Base-by-base conservation (phyloP, 2,797 vertebrate species). In the Rhynchonycteris naso region DNA sequence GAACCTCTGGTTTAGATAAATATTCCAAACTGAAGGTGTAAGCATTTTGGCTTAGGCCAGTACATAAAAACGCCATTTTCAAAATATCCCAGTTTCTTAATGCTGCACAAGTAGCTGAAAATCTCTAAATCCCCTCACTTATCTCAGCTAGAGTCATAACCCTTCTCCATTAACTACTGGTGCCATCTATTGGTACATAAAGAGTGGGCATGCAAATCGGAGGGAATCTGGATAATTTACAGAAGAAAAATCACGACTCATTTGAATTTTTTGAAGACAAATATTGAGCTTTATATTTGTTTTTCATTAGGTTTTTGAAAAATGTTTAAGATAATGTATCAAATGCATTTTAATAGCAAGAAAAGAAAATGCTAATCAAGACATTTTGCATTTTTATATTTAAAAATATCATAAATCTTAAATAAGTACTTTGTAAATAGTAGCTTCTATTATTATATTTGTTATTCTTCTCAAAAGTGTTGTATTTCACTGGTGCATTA, bases 171-270 rank as follows among this genome's bases (percentile, higher is more conserved):
- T 85, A 96, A 90, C 24, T 47, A n/a, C 85, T 90, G 88, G 88
- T 95, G 85, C 95, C 95, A 75, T 95, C 95, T 96, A 82, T 97
- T 58, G 94, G 91, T 69, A 21, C 54, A 38, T 15, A 61, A 52
- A 65, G 59, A 85, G 71, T 21, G 89, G 93, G 35, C 63, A 90
- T 54, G 68, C 78, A 59, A 13, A 82, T 7, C n/a, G 33, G 47
- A 66, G 30, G 58, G 33, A 21, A 65, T 61, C 5, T 72, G 38
- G 18, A 61, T 38, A 52, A 21, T 95, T 81, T 43, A 47, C 8
- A 22, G 22, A 74, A 72, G 71, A 65, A 88, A 90, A 71, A 43
- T 52, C 84, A 52, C 4, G 26, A 69, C n/a, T 71, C 35, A 61
- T n/a, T 33, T 79, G 58, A 85, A 92, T 66, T 68, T 13, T 78